Conservation (phyloP, 2,888 invertebrate species). For the Adineta ricciae region DNA sequence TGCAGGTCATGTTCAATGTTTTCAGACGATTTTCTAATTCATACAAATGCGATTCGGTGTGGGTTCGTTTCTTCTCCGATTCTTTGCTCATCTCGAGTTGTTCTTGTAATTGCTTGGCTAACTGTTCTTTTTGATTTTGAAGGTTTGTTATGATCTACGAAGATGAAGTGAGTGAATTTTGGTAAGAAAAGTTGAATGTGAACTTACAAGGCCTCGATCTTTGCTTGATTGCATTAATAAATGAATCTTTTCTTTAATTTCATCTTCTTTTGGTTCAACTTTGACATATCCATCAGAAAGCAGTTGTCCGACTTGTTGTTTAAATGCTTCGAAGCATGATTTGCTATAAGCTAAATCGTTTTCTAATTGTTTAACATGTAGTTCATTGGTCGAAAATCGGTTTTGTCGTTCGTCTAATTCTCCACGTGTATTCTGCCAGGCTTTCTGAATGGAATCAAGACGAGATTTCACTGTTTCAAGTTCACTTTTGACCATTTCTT, state of each 20-base stretch:
- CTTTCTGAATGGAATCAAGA: constrained; percentile 25
- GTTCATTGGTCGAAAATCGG: constrained; percentile 1
- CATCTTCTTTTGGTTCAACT: constrained; percentile 34
- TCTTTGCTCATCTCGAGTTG: constrained; percentile 62
- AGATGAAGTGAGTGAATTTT: background rate
- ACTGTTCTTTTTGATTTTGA: constrained; percentile 64
- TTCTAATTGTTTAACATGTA: constrained; percentile 32
- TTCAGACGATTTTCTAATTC: constrained; percentile 66
- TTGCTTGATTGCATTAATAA: constrained; percentile 32
- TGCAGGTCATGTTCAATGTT: constrained; percentile 70
- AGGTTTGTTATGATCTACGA: constrained; percentile 46
- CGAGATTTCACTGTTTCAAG: constrained; percentile 31
- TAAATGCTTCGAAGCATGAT: constrained; percentile 30
- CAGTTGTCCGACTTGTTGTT: constrained; percentile 30
- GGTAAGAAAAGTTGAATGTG: background rate
- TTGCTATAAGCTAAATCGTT: constrained; percentile 27
- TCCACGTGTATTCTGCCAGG: constrained; percentile 30
- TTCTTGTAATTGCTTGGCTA: constrained; percentile 63
- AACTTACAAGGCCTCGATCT: constrained; percentile 29
- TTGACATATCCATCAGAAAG: constrained; percentile 33
- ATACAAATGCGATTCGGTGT: constrained; percentile 65
- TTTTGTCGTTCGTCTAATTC: constrained; percentile 30
- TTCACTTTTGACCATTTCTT: constrained; percentile 23
- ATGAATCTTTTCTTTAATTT: constrained; percentile 34
- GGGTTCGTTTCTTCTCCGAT: constrained; percentile 59